These are phyloP conservation scores for Cryptocheilus praepositus DNA, from an alignment of 2,888 invertebrate genomes.

Conservation along the genomic window DNA sequence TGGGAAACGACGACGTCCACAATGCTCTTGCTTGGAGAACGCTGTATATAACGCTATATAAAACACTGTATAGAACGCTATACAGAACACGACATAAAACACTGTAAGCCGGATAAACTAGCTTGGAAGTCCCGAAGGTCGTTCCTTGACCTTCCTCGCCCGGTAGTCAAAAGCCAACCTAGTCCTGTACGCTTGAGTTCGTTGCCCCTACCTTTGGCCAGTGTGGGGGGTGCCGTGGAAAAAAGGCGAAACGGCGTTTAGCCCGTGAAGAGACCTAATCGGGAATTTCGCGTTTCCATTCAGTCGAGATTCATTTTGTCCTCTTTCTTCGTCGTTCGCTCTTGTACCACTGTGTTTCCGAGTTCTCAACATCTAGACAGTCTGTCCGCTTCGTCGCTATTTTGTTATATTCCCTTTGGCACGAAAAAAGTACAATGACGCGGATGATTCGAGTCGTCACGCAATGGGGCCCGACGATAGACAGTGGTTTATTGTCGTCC, in stretches of 20 bases:
- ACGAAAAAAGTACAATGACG: too few relatives aligned
- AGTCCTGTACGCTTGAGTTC: slow-evolving; percentile 36
- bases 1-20: slow-evolving; percentile 13
- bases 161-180: slow-evolving; percentile 37
- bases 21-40: too few relatives aligned
- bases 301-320: slow-evolving; percentile 9
- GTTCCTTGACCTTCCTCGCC: slow-evolving; percentile 54
- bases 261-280: slow-evolving; percentile 20
- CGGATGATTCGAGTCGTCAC: too few relatives aligned
- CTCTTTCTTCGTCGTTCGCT: neutral
- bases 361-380: neutral
- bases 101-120: slow-evolving; percentile 10
- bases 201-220: slow-evolving; percentile 32
- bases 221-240: slow-evolving; percentile 1
- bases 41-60: too few relatives aligned
- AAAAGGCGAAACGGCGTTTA: slow-evolving; percentile 18
- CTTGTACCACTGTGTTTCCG: too few relatives aligned
- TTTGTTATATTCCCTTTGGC: neutral
- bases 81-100: too few relatives aligned
- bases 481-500: too few relatives aligned
- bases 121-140: slow-evolving; percentile 55
- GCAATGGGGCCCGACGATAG: too few relatives aligned
- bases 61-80: too few relatives aligned
- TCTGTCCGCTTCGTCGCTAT: neutral
- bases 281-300: slow-evolving; percentile 24